Conservation (phyloP, 2,888 invertebrate species). For the Orchesellides sinensis region DNA sequence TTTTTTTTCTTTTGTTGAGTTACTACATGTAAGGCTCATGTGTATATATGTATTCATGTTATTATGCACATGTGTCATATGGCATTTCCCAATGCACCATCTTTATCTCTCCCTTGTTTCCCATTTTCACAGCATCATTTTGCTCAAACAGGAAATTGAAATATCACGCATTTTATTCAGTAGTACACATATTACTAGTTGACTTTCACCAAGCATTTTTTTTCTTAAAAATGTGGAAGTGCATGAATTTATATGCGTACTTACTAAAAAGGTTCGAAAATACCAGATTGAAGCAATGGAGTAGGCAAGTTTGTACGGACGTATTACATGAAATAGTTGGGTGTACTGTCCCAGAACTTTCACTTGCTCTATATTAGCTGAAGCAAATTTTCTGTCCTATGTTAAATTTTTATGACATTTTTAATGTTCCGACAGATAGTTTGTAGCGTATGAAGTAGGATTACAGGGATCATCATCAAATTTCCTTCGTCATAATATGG, state of each 20-base stretch:
- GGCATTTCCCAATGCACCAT: slow-evolving; percentile 17
- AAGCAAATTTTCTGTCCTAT: slow-evolving; percentile 16
- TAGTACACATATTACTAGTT: slow-evolving; percentile 34
- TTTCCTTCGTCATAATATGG: slow-evolving; percentile 1
- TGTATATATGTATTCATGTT: neutral
- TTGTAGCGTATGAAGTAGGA: slow-evolving; percentile 30
- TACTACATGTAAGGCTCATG: neutral
- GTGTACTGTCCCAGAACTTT: too few species aligned
- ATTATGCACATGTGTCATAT: slow-evolving; percentile 5
- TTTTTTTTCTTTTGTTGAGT: neutral
- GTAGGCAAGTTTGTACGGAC: too few species aligned
- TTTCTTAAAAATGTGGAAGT: neutral
- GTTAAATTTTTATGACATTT: slow-evolving; percentile 24
- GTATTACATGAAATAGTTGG: too few species aligned
- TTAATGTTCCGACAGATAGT: slow-evolving; percentile 28
- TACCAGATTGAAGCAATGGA: slow-evolving; percentile 48
- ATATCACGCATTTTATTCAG: slow-evolving; percentile 68
- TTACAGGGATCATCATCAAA: slow-evolving; percentile 38
- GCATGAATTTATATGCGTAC: neutral
- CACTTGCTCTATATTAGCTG: too few species aligned
- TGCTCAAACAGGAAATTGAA: slow-evolving; percentile 62
- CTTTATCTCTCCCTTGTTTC: slow-evolving; percentile 57
- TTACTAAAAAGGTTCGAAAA: too few species aligned
- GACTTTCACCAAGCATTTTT: slow-evolving; percentile 24
- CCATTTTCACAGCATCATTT: slow-evolving; percentile 42